Conservation (phyloP, 2,888 invertebrate species). For the Cephus spinipes region DNA sequence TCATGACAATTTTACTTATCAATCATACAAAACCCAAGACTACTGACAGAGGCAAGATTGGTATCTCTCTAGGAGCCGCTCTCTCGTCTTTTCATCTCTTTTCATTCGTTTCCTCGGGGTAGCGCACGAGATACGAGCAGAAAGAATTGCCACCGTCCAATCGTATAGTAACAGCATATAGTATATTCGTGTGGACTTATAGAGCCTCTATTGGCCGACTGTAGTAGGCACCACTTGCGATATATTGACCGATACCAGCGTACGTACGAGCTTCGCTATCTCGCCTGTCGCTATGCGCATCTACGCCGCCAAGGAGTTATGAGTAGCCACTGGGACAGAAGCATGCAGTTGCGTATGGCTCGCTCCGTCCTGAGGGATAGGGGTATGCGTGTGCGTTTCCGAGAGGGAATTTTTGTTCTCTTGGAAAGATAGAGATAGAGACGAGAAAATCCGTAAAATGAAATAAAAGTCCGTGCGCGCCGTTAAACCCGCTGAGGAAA, state of each 20-base stretch:
- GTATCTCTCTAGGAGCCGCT: background rate
- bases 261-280: background rate
- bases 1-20: background rate
- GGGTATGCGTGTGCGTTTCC: background rate
- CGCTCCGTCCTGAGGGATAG: background rate
- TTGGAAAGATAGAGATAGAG: background rate
- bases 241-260: background rate
- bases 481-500: conserved; percentile 18
- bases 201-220: background rate
- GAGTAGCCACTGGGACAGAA: background rate
- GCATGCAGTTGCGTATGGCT: background rate
- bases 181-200: background rate
- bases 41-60: background rate
- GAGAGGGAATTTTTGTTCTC: background rate
- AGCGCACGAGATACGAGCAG: background rate
- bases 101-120: background rate
- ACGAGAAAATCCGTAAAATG: conserved; percentile 25
- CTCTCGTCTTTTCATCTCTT: background rate
- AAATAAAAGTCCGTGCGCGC: conserved; percentile 31
- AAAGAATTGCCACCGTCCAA: background rate
- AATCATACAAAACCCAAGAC: background rate
- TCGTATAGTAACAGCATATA: background rate
- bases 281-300: background rate
- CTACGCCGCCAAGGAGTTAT: background rate
- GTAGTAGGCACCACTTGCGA: background rate